Base-by-base conservation (phyloP, 2,113 vertebrate genomes). In the Menidia beryllina region DNA sequence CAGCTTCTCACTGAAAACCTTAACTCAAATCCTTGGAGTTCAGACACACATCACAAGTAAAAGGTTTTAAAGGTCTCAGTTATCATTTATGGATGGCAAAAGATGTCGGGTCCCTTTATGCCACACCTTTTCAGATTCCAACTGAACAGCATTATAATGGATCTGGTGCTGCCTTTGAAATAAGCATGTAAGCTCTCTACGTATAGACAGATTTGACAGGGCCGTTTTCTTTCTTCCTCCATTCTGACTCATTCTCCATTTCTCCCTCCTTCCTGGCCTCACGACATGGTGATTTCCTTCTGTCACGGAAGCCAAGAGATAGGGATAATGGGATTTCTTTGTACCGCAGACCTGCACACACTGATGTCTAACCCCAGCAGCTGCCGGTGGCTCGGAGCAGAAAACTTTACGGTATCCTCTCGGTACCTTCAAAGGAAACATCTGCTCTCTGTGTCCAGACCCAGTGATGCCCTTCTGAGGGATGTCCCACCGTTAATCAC, bases 401-500 rank as follows among this genome's bases (percentile, higher is more conserved):
- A 36, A 63, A 47, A 45, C 24, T 45, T 19, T 54, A 56, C 53
- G 27, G 52, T 48, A 69, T 7, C 62, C 52, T 66, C 58, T 41
- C 25, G 43, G 69, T 80, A 89, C 87, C 88, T 88, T 89, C 74
- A 89, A 76, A 83, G 79, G 72, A 66, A 72, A 84, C 86, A 84
- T 85, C 73, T 89, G 83, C 26, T 79, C 70, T 53, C 56, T 26
- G 20, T 4, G 19, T 77, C 72, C 64, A 58, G 4, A 50, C 66
- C 61, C 50, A 20, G 51, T 3, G 68, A 75, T 69, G 82, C 78
- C 71, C 85, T 84, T 77, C 71, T 75, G 48, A 60, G 51, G 71
- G 68, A 63, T 64, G 78, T 72, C 72, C 62, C 14, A 26, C 64
- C 24, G 72, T 60, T 66, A 38, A 80, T 87, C 78, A 82, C 56